Evolutionary conservation across 2,888 invertebrate genomes (phyloP), one percentile per base, ranked within the genome.

Genomic region (Ormyrus rosae): DNA sequence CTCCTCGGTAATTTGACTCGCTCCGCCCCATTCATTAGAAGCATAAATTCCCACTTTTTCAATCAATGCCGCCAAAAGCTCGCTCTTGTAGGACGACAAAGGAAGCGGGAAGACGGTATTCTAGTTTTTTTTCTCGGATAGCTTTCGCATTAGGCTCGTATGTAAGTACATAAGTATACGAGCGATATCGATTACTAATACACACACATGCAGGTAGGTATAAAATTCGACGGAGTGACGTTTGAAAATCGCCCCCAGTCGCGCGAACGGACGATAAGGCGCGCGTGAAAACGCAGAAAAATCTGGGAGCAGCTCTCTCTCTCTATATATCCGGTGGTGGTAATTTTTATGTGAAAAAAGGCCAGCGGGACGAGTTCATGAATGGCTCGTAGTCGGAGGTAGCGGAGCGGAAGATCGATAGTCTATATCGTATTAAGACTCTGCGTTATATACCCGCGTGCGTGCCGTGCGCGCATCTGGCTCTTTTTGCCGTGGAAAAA

Each of bases 1-100:
- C 84, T 84, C 85, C 85, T 19, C 19, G 19, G 19, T 89, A 87
- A 88, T 88, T 88, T 86, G 85, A 85, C 87, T 89, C 88, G 88
- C 87, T 88, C 87, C 86, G 85, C 84, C 85, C 84, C 85, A 85
- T 88, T 88, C 88, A 81, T 82, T 82, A 82, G 78, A 67, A 61
- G 71, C 78, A 78, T 78, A 80, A 80, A 78, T 82, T 82, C 80
- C 77, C 73, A 74, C 80, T 80, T 80, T 77, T 75, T 64, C 55
- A 67, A 75, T 70, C 71, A 67, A 71, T 64, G 68, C 80, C 5
- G 70, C 19, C 61, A 61, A 6, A 46, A 34, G 19, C 13, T 19
- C 19, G 19, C 19, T 61, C 13, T 1, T 1, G 6, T 8, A 55
- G 48, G 61, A 10, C 72, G 55, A 77, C 81, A 77, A 77, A 63